These are phyloP conservation scores for Lordiphosa andalusiaca DNA, from an alignment of 2,888 invertebrate species.

Conservation along the genomic window DNA sequence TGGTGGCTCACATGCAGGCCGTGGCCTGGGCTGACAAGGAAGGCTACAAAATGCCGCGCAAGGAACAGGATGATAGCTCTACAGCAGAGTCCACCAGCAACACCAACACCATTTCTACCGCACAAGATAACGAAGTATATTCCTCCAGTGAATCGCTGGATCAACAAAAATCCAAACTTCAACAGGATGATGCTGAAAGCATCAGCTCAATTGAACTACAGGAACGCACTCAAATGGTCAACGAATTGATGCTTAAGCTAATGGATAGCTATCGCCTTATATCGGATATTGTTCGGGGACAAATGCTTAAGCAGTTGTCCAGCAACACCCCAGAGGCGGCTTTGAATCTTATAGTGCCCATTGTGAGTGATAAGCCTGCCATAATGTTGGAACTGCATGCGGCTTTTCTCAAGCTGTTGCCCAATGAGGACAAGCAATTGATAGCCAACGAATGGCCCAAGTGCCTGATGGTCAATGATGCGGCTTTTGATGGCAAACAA, in stretches of 20 bases:
- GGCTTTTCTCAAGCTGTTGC: slow-evolving; percentile 77
- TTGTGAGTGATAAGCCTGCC: slow-evolving; percentile 77
- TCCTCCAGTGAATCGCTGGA: slow-evolving; percentile 69
- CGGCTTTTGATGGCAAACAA: slow-evolving; percentile 72
- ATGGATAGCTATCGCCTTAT: slow-evolving; percentile 75
- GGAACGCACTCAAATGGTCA: slow-evolving; percentile 65
- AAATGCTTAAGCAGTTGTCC: slow-evolving; percentile 77
- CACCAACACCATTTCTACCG: slow-evolving; percentile 13
- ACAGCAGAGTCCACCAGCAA: slow-evolving; percentile 43
- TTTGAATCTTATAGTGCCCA: slow-evolving; percentile 77
- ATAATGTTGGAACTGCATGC: slow-evolving; percentile 77
- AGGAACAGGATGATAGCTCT: slow-evolving; percentile 48
- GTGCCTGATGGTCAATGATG: slow-evolving; percentile 74
- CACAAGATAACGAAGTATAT: slow-evolving; percentile 59
- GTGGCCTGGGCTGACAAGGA: slow-evolving; percentile 78
- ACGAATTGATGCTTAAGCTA: slow-evolving; percentile 75
- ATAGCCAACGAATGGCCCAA: slow-evolving; percentile 79
- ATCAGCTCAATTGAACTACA: slow-evolving; percentile 42
- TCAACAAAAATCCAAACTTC: slow-evolving; percentile 56
- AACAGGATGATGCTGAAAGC: slow-evolving; percentile 34
- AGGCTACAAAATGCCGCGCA: slow-evolving; percentile 70
- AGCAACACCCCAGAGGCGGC: slow-evolving; percentile 74
- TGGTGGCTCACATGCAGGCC: slow-evolving; percentile 79
- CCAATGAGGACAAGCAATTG: slow-evolving; percentile 79
- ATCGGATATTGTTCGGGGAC: slow-evolving; percentile 71